Evolutionary conservation across 2,797 vertebrate species (phyloP), one percentile per base, ranked within the genome.

Genomic region (Enteromius thamalakanensis): DNA sequence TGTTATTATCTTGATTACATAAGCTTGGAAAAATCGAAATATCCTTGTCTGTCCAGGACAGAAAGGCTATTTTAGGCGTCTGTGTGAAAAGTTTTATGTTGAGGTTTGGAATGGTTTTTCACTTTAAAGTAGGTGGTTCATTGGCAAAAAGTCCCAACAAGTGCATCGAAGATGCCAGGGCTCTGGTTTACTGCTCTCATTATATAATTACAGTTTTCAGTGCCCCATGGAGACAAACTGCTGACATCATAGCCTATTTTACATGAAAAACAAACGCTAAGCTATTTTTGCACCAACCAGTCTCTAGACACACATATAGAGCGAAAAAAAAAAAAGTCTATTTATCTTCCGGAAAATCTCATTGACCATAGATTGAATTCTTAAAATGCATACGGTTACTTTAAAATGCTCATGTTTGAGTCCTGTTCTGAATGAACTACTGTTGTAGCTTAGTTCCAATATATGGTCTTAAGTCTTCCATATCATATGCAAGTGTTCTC

Each of bases 21-120:
- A 87, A 84, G 40, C n/a, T 69, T 0, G 37, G 40, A 37, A 55
- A 84, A 42, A 76, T 82, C 60, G 77, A 64, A 76, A 83, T 68
- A 78, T 55, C 37, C 45, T 0, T 26, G 55, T 71, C 68, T 40
- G 60, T 47, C 60, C 55, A 42, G 37, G 32, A 76, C 51, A 53
- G n/a, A 23, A 76, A 83, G 17, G 58, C 71, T 84, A 77, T 84
- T 84, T 71, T 64, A 58, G 51, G 29, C 9, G 2, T 69, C 45
- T 2, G 65, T 47, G 75, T 62, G 49, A 45, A 69, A 76, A 6
- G 42, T 65, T 84, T 76, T 67, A 76, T 37, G 65, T 77, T 17
- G 45, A 85, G 75, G 58, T 72, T 53, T 81, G 71, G 21, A 67
- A 68, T 3, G 21, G 17, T 55, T 79, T 86, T 37, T 62, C 62